Base-by-base conservation (phyloP, 2,888 invertebrate species). In the Tachystola acroxantha region DNA sequence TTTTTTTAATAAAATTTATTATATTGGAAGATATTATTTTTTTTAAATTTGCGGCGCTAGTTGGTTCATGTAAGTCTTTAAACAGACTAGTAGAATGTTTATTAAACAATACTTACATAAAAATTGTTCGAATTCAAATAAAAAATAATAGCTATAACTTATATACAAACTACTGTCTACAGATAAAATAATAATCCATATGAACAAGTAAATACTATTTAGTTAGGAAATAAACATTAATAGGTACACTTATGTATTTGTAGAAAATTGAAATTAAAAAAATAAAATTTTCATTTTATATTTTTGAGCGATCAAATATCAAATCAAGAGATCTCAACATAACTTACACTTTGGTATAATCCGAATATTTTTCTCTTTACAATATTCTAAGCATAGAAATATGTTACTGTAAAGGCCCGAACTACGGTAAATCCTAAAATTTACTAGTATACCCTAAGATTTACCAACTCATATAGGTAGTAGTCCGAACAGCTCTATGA, bases 261-360 rank as follows among this genome's bases (percentile, higher is more conserved):
- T 31, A 36, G 42, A 40, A 42, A 37, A 27, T 32, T 40, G n/a
- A 37, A 43, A 43, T 16, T 16, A 16, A 36, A 41, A 43, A 37
- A 42, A 39, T 36, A 46, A 34, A 38, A 24, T n/a, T 6, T n/a
- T 9, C 24, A 24, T 50, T 53, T 45, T 43, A 45, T 39, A 45
- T 54, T 57, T 57, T 69, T 65, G 69, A 73, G 68, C 63, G 51
- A 61, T 63, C 53, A 50, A n/a, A 51, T 43, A 43, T 19, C n/a
- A 7, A n/a, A 13, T 28, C 50, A 51, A 63, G 63, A 75, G 65
- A 72, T 78, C 74, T 65, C 42, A n/a, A n/a, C n/a, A 48, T 65
- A 63, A 70, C 58, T 64, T 70, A 70, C 50, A 64, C 80, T 80
- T 80, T 80, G 78, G 80, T 75, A 77, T 76, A 40, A 50, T 68